Percentiles rank a stretch among this genome's conserved stretches.
Evolutionary conservation across 2,113 vertebrate species (phyloP).

Genomic region (Neoarius graeffei): DNA sequence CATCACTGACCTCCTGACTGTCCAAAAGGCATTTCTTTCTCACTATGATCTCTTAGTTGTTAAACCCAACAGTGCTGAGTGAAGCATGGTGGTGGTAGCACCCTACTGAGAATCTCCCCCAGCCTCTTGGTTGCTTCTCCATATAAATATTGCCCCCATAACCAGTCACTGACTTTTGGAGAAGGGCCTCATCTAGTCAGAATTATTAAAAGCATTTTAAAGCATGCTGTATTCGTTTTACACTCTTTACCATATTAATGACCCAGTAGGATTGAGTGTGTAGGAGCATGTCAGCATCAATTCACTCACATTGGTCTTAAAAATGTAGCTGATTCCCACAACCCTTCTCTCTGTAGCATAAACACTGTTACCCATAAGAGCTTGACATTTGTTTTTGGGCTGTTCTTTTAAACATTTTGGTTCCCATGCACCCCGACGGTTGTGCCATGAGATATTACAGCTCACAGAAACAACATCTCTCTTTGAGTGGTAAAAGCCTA

Average conservation of each 20-base stretch:
- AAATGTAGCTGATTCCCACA: neutral
- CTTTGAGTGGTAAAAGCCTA: conserved; percentile 43
- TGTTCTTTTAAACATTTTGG: neutral
- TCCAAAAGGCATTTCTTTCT: neutral
- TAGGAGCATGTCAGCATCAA: neutral
- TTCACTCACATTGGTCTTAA: neutral
- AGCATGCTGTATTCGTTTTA: neutral
- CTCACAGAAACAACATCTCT: conserved; percentile 45
- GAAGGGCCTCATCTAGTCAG: neutral
- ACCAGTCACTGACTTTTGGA: neutral
- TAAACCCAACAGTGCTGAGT: neutral
- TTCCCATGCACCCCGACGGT: neutral
- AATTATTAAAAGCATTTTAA: neutral
- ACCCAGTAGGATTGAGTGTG: neutral
- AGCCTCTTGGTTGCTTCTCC: neutral
- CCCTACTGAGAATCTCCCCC: neutral
- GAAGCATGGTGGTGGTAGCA: neutral
- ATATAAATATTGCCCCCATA: neutral
- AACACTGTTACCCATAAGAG: conserved; percentile 3
- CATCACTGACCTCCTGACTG: neutral
- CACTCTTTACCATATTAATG: neutral
- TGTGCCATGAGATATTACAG: conserved; percentile 26
- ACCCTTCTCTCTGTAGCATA: neutral
- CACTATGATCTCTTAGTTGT: neutral
- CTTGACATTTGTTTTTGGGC: neutral